phyloP scores from a whole-genome alignment of 1,140 invertebrate species.

The Chrysomallon squamiferum region DNA sequence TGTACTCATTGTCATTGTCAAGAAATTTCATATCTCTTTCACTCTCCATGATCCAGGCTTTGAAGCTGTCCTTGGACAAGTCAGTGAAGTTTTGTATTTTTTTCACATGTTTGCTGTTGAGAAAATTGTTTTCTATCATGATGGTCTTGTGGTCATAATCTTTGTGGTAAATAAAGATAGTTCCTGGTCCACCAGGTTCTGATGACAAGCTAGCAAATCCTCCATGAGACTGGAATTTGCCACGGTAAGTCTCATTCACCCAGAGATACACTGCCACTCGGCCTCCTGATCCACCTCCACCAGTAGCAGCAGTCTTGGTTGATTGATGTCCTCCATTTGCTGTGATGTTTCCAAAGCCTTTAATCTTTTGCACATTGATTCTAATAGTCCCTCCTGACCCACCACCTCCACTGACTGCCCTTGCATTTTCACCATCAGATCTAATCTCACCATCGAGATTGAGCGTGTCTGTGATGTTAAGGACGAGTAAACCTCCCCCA shows the following conservation, averaged over 20 bases:
- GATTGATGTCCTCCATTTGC: slow-evolving; percentile 48
- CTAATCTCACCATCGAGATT: slow-evolving; percentile 42
- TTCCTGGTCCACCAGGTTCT: slow-evolving; percentile 47
- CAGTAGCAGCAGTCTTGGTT: slow-evolving; percentile 21
- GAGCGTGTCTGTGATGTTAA: slow-evolving; percentile 34
- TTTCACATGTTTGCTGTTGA: slow-evolving; percentile 25
- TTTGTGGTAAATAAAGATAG: slow-evolving; percentile 42
- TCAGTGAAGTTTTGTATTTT: slow-evolving; percentile 37
- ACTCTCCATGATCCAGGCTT: slow-evolving; percentile 47
- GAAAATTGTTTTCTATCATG: slow-evolving; percentile 41
- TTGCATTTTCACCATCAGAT: slow-evolving; percentile 32
- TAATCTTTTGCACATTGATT: slow-evolving; percentile 34
- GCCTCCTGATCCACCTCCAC: slow-evolving; percentile 46
- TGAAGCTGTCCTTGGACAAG: slow-evolving; percentile 43
- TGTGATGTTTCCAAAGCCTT: slow-evolving; percentile 46
- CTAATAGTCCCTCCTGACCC: slow-evolving; percentile 47
- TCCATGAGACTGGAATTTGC: slow-evolving; percentile 40
- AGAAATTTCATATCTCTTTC: slow-evolving; percentile 36
- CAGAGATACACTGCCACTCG: slow-evolving; percentile 44
- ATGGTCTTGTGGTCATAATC: slow-evolving; percentile 38
- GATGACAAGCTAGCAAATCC: slow-evolving; percentile 23
- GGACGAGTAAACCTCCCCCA: slow-evolving; percentile 41
- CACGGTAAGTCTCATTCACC: slow-evolving; percentile 44
- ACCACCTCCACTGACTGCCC: slow-evolving; percentile 31
- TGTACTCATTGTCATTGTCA: slow-evolving; percentile 31